Conservation (phyloP, 2,888 invertebrate species). For the Myopa testacea region DNA sequence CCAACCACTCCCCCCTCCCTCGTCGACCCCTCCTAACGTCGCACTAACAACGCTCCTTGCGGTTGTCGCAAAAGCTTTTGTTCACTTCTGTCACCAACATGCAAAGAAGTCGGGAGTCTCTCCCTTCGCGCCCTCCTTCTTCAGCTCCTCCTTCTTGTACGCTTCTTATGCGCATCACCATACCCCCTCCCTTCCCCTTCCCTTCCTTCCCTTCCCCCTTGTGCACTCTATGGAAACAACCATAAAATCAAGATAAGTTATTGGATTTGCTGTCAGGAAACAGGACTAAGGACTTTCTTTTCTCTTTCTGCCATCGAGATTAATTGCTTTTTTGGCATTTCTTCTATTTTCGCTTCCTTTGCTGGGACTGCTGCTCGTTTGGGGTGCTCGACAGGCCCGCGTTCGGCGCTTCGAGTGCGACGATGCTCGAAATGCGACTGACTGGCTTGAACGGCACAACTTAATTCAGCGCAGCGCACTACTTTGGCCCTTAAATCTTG, state of each 20-base stretch:
- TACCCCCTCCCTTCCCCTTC: not conserved
- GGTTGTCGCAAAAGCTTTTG: too few species aligned
- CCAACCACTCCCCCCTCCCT: too few species aligned
- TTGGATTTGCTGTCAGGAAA: conserved; percentile 65
- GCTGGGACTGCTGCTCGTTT: not conserved
- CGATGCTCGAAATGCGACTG: not conserved
- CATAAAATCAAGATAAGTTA: conserved; percentile 66
- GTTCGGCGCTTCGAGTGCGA: not conserved
- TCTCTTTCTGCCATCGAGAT: conserved; percentile 50
- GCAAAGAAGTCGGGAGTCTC: not conserved
- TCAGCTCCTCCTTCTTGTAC: not conserved
- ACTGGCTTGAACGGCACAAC: conserved; percentile 11
- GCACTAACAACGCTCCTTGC: not conserved
- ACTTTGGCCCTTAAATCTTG: conserved; percentile 31
- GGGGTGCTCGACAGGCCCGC: not conserved
- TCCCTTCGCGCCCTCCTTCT: not conserved
- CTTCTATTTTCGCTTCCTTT: conserved; percentile 12
- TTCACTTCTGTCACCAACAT: conserved; percentile 15
- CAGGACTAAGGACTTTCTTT: conserved; percentile 56
- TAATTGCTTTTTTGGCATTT: conserved; percentile 61
- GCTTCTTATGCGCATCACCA: not conserved
- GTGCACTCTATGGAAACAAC: conserved; percentile 54
- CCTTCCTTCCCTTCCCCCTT: conserved; percentile 9
- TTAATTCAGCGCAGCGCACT: conserved; percentile 20
- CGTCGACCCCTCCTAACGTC: not conserved